phyloP scores from a whole-genome alignment of 2,797 vertebrate species.

The Pangasius mekongensis region DNA sequence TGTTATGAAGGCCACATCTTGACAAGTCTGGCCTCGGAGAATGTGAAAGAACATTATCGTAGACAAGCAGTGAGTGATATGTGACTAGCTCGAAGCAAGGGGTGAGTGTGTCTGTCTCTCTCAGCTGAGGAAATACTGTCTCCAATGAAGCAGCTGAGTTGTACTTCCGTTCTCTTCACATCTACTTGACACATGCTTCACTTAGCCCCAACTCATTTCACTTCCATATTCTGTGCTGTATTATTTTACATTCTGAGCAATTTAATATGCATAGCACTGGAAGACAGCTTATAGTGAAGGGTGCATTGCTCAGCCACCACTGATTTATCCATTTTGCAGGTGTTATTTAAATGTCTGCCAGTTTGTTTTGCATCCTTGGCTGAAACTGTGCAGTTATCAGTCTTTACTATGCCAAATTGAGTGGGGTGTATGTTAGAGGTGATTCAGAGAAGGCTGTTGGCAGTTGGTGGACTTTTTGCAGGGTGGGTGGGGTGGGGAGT shows the following conservation, averaged over 20 bases:
- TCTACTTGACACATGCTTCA: conserved; percentile 36
- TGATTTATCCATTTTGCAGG: conserved; percentile 43
- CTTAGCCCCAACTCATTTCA: conserved; percentile 9
- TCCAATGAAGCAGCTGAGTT: conserved; percentile 7
- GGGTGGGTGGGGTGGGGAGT: background rate
- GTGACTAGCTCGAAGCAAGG: conserved; percentile 31
- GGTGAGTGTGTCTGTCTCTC: conserved; percentile 25
- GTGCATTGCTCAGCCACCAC: conserved; percentile 26
- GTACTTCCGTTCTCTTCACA: conserved; percentile 3
- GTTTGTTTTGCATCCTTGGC: conserved; percentile 40
- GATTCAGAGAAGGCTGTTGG: conserved; percentile 31
- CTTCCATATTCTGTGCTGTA: background rate
- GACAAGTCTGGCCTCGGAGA: conserved; percentile 4
- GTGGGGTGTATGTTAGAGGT: conserved; percentile 34
- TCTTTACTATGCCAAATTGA: conserved; percentile 47
- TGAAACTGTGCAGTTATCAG: conserved; percentile 24
- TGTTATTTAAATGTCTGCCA: conserved; percentile 25
- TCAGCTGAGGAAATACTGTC: conserved; percentile 10
- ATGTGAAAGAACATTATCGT: conserved; percentile 39
- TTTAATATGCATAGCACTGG: conserved; percentile 10
- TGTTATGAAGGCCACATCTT: conserved; percentile 30
- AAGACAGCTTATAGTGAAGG: conserved; percentile 31
- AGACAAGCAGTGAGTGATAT: conserved; percentile 47
- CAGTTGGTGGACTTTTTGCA: background rate
- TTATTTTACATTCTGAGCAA: conserved; percentile 17